Conservation (phyloP, 1,140 invertebrate species). For the Caenorhabditis briggsae region DNA sequence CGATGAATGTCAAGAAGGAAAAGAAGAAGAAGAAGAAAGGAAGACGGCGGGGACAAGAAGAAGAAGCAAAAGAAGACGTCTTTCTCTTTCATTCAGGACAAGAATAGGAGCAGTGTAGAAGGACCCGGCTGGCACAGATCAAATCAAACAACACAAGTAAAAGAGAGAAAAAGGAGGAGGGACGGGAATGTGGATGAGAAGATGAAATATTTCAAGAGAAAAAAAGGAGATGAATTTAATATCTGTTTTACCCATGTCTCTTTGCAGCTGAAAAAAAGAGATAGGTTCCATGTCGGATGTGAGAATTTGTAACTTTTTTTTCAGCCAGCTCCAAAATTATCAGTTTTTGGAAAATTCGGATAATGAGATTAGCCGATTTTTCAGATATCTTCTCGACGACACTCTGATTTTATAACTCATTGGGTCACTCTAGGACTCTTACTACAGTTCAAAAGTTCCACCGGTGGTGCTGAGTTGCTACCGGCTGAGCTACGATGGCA, state of each 20-base stretch:
- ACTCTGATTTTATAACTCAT: too few species aligned
- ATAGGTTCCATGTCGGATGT: not conserved
- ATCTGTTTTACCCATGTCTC: not conserved
- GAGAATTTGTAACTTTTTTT: too few species aligned
- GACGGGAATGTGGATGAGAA: not conserved
- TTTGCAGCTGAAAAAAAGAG: not conserved
- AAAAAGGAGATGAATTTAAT: conserved; percentile 38
- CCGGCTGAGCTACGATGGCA: too few species aligned
- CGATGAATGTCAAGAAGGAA: conserved; percentile 57
- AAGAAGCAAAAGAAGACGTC: conserved; percentile 47
- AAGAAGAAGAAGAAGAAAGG: conserved; percentile 16
- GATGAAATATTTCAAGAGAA: not conserved
- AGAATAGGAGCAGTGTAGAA: conserved; percentile 57
- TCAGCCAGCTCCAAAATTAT: too few species aligned
- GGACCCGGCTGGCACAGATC: conserved; percentile 50
- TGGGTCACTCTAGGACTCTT: too few species aligned
- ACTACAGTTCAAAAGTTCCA: too few species aligned
- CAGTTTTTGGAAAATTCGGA: too few species aligned
- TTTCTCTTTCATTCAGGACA: conserved; percentile 32
- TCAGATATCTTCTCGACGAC: too few species aligned
- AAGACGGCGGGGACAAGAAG: not conserved
- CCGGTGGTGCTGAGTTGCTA: too few species aligned
- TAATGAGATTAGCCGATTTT: too few species aligned
- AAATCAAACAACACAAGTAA: conserved; percentile 52
- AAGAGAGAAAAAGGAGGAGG: not conserved